Base-by-base conservation (phyloP, 2,113 vertebrate species). In the Phalacrocorax brasilianus region DNA sequence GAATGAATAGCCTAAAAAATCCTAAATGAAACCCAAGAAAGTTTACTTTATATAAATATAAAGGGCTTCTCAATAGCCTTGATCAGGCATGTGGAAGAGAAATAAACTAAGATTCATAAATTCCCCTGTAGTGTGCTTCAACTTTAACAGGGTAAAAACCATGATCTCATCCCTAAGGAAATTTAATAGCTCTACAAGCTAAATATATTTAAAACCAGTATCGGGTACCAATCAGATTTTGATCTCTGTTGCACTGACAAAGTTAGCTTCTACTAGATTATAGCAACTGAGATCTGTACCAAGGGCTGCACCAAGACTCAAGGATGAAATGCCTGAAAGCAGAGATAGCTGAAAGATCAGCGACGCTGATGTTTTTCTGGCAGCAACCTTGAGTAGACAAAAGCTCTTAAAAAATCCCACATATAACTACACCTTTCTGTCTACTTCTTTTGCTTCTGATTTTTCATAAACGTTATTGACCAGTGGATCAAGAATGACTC, bases 291-390 rank as follows among this genome's bases (percentile, higher is more conserved):
- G 38, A 33, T 35, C 33, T 47, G 11, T 22, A 40, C 23, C 12
- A 70, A 56, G 45, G 21, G 15, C 56, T 61, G 7, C 12, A 73
- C 1, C 1, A 55, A 53, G 18, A 15, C 53, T 79, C 62, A 82
- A 50, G 75, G 21, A 32, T 77, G 12, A 2, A 52, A 50, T 47
- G 11, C 5, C 40, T 35, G 40, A 88, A 72, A 74, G 21, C 2
- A 83, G 2, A 26, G 73, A 49, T 17, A 76, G 3, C 11, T 65
- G 5, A 61, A 65, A 68, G 12, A 21, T 81, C 24, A 55, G 15
- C 0, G 0, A 26, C 8, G 16, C 1, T 38, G 35, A 4, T 22
- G 9, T 35, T 85, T 73, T 71, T 33, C 56, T 78, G 8, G 6
- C 17, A 16, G 13, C 4, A 91, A n/a, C 16, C 21, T 5, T 40